These are phyloP conservation scores for Centrocercus urophasianus DNA, from an alignment of 2,113 vertebrate species.

Conservation along the genomic window DNA sequence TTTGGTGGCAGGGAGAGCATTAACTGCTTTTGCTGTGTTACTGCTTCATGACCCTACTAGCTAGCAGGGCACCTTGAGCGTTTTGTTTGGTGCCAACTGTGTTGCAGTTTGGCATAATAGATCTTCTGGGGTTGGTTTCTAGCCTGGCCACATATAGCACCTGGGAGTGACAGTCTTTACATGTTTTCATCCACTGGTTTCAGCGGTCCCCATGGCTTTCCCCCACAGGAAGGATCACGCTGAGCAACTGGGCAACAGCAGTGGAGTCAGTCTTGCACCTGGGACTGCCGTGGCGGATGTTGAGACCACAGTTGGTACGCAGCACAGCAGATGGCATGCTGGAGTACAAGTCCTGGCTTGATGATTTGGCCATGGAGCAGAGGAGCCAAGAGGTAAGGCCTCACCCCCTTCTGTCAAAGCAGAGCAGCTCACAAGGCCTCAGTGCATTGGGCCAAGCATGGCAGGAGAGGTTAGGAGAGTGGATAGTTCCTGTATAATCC, in stretches of 20 bases:
- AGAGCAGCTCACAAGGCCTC: background rate
- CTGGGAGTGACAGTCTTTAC: background rate
- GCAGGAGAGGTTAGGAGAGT: background rate
- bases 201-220: background rate
- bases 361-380: slow-evolving; percentile 71
- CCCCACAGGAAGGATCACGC: slow-evolving; percentile 68
- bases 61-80: background rate
- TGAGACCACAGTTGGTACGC: slow-evolving; percentile 83
- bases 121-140: background rate
- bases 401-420: background rate
- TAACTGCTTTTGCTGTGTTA: background rate
- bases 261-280: slow-evolving; percentile 85
- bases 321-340: background rate
- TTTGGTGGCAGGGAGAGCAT: background rate
- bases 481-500: background rate
- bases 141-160: background rate
- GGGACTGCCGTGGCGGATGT: slow-evolving; percentile 89
- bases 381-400: slow-evolving; percentile 69
- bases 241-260: slow-evolving; percentile 86
- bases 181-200: background rate
- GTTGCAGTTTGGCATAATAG: background rate
- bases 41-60: background rate
- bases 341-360: slow-evolving; percentile 79
- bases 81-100: background rate
- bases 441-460: accelerated